Conservation (phyloP, 1,140 invertebrate genomes). For the Drosophila lini region DNA sequence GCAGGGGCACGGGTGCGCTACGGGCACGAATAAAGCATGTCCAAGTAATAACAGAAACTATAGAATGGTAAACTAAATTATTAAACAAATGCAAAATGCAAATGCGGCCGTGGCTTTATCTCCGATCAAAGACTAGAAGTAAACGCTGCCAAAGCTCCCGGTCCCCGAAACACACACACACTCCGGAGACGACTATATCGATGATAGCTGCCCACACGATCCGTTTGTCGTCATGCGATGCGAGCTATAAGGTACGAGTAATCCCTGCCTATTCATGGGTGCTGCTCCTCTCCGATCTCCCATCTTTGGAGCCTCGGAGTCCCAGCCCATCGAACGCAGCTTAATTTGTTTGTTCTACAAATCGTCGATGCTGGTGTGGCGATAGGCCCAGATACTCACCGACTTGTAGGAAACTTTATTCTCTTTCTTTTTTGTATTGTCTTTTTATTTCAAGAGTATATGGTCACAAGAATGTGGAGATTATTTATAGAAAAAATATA, state of each 20-base stretch:
- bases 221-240: conserved; percentile 48
- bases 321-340: conserved; percentile 24
- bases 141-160: conserved; percentile 72
- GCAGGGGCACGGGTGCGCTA: conserved; percentile 44
- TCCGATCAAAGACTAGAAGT: conserved; percentile 78
- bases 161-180: conserved; percentile 20
- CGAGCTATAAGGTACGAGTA: conserved; percentile 15
- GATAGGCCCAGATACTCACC: conserved; percentile 35
- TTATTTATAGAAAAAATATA: neutral
- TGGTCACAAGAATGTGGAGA: neutral
- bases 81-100: conserved; percentile 74
- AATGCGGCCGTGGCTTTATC: conserved; percentile 57
- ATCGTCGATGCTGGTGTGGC: conserved; percentile 59
- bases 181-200: neutral
- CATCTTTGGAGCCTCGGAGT: neutral
- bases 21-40: conserved; percentile 76
- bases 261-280: conserved; percentile 2
- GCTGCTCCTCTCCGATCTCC: conserved; percentile 17
- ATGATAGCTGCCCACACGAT: conserved; percentile 61
- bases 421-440: neutral
- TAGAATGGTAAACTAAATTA: conserved; percentile 72
- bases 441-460: neutral
- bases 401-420: neutral
- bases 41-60: conserved; percentile 72
- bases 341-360: conserved; percentile 76